These are phyloP conservation scores for Rutilus rutilus DNA, from an alignment of 2,113 vertebrate genomes.

Conservation along the genomic window DNA sequence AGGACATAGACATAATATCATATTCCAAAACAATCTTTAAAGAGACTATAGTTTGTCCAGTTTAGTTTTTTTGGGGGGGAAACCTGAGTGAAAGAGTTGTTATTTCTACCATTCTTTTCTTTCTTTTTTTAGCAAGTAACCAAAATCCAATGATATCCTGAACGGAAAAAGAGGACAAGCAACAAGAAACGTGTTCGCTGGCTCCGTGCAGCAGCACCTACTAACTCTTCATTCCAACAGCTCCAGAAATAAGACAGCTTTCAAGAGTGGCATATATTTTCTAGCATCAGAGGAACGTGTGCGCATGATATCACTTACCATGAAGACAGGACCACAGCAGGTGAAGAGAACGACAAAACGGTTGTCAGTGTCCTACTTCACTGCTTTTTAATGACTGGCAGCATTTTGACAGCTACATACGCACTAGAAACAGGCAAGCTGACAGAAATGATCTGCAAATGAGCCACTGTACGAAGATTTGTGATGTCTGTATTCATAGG, in stretches of 20 bases:
- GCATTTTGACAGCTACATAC: not conserved
- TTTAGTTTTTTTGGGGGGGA: not conserved
- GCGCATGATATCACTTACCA: constrained; percentile 17
- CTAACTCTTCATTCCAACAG: not conserved
- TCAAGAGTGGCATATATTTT: not conserved
- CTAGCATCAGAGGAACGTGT: constrained; percentile 1
- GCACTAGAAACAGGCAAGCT: not conserved
- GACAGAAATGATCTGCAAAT: not conserved
- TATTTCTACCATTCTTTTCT: not conserved
- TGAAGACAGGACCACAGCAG: constrained; percentile 13
- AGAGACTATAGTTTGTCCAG: not conserved
- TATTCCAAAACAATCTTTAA: not conserved
- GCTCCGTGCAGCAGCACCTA: not conserved
- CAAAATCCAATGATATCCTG: not conserved
- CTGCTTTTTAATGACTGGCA: constrained; percentile 6
- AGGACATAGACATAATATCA: not conserved
- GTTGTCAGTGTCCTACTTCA: not conserved
- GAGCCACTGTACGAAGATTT: too few species aligned
- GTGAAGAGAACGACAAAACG: constrained; percentile 15
- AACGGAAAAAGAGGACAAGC: not conserved
- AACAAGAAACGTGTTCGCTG: not conserved
- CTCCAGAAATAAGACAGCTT: constrained; percentile 20
- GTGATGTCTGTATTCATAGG: not conserved
- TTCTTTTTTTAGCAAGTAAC: not conserved
- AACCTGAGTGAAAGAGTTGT: not conserved